Conservation (phyloP, 2,888 invertebrate species). For the Pyralis farinalis region DNA sequence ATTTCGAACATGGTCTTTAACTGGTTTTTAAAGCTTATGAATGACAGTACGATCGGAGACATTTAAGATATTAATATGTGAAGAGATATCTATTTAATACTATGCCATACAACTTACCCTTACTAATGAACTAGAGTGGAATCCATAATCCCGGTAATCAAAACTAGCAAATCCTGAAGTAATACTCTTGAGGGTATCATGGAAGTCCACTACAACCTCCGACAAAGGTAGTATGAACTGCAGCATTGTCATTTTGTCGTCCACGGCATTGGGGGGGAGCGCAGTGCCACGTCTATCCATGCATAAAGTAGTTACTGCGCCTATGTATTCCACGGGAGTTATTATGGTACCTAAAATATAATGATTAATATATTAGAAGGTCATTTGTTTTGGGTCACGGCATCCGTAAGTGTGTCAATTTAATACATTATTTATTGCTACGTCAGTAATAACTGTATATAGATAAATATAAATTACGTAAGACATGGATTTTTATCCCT, state of each 20-base stretch:
- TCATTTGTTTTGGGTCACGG: too few species aligned
- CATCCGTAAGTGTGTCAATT: too few species aligned
- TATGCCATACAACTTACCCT: constrained; percentile 81
- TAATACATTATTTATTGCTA: too few species aligned
- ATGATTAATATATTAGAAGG: not conserved
- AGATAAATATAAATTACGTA: too few species aligned
- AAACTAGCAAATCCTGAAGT: constrained; percentile 98
- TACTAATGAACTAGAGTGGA: constrained; percentile 87
- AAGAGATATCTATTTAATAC: too few species aligned
- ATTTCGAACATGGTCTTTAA: too few species aligned
- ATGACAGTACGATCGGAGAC: too few species aligned
- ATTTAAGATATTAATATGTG: too few species aligned
- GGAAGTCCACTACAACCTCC: constrained; percentile 97
- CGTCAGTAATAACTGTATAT: too few species aligned
- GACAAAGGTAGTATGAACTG: constrained; percentile 93
- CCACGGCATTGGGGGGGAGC: constrained; percentile 87
- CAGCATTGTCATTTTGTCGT: constrained; percentile 90
- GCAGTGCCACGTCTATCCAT: constrained; percentile 85
- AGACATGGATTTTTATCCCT: too few species aligned
- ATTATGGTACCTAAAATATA: constrained; percentile 88
- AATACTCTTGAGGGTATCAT: constrained; percentile 93
- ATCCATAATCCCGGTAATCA: constrained; percentile 95
- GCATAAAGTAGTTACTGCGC: constrained; percentile 86
- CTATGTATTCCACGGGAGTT: constrained; percentile 88
- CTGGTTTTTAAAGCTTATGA: too few species aligned